phyloP scores from a whole-genome alignment of 2,797 vertebrate species.

The Lagodon rhomboides region DNA sequence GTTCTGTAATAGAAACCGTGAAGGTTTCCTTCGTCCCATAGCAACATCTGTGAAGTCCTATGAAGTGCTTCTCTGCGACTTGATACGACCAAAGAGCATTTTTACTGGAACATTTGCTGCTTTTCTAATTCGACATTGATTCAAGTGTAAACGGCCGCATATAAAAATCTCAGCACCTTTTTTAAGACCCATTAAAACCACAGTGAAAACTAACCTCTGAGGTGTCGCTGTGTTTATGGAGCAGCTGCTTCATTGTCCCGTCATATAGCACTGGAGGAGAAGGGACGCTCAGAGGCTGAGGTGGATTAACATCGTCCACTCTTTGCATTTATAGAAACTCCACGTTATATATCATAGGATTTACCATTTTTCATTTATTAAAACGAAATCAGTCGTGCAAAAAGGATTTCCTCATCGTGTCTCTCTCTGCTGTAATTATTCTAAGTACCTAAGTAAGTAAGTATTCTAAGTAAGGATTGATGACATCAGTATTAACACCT shows the following conservation, averaged over 20 bases:
- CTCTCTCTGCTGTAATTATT: conserved; percentile 8
- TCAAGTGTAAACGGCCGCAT: background rate
- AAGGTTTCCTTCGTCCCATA: conserved; percentile 6
- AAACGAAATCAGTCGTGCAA: conserved; percentile 16
- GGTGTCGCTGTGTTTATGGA: background rate
- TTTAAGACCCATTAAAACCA: background rate
- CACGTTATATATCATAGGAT: background rate
- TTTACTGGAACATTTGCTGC: background rate
- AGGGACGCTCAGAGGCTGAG: background rate
- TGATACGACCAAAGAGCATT: background rate
- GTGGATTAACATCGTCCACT: conserved; percentile 27
- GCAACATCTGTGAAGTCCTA: background rate
- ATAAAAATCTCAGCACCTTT: background rate
- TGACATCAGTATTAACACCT: too few species aligned
- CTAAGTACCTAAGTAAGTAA: conserved; percentile 11
- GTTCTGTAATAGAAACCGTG: background rate
- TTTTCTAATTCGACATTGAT: background rate
- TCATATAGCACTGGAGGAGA: background rate
- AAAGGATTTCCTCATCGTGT: conserved; percentile 25
- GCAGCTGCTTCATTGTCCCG: background rate
- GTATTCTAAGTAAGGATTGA: background rate
- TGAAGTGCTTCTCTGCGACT: background rate
- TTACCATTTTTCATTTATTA: conserved; percentile 33
- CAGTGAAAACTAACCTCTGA: conserved; percentile 11
- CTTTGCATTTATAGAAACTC: background rate